Base-by-base conservation (phyloP, 1,140 invertebrate genomes). In the Tetragnatha versicolor region DNA sequence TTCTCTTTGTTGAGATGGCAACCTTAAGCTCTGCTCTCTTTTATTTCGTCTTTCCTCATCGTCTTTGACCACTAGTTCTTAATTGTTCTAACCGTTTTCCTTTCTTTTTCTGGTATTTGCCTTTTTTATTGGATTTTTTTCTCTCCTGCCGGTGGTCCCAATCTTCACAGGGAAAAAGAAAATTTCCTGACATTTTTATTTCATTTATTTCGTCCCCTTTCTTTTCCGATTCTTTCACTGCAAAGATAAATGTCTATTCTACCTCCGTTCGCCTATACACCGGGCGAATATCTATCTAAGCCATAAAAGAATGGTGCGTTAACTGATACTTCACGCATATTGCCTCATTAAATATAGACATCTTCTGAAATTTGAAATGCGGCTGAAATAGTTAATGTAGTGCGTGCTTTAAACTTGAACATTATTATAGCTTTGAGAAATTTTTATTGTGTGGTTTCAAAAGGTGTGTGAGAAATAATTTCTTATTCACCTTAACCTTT, bases 61-160 rank as follows among this genome's bases (percentile, higher is more conserved):
- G 61, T 77, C 73, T 77, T 77, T 77, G 73, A 77, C 73, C 73
- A 77, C 73, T 77, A 77, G 73, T 77, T 77, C 73, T 77, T 77
- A 77, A 77, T 77, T 77, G 73, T 77, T 77, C 73, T 49, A 75
- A 75, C 72, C 72, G 58, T 75, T 75, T 75, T 77, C 73, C 66
- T 66, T 65, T 77, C 61, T 65, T 55, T 65, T 76, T 27, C 39
- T 14, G 29, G 14, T 42, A 65, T 27, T 17, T 10, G 6, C 20
- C 33, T 61, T 75, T 75, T 75, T 37, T 63, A 10, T 25, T 31
- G 35, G 51, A 63, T 37, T 49, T 65, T 42, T 20, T 39, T 55
- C 39, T 31, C 27, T 35, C 49, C 35, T 49, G 4, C 4, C n/a
- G 22, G 42, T 63, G 49, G 27, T 63, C 31, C 61, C 39, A 66